Evolutionary conservation across 2,888 invertebrate species (phyloP).

Genomic region (Dryobota labecula): DNA sequence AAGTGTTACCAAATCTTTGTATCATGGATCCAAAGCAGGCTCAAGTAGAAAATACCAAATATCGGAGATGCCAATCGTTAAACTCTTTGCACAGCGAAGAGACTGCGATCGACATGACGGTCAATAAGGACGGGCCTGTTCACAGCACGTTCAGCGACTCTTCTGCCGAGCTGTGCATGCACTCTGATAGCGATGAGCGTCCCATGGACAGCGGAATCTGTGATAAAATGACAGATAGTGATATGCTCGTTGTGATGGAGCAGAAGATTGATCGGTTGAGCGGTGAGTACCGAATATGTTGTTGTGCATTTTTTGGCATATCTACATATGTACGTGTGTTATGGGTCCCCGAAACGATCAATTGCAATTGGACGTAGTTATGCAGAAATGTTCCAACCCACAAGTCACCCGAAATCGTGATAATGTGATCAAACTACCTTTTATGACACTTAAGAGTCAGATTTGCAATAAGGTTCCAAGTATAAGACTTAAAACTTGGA

Average conservation of each 20-base stretch:
- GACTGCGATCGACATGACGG: constrained; percentile 18
- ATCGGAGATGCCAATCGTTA: constrained; percentile 47
- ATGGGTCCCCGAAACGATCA: too few relatives aligned
- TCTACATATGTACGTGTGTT: too few relatives aligned
- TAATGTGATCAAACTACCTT: too few relatives aligned
- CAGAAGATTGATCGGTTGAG: constrained; percentile 79
- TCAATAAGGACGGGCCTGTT: constrained; percentile 27
- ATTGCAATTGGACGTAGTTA: too few relatives aligned
- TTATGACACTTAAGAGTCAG: too few relatives aligned
- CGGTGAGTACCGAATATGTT: constrained; percentile 68
- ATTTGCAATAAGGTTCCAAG: too few relatives aligned
- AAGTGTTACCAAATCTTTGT: background rate
- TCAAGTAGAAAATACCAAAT: background rate
- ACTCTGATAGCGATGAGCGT: constrained; percentile 67
- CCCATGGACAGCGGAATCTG: constrained; percentile 69
- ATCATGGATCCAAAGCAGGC: constrained; percentile 45
- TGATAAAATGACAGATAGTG: constrained; percentile 65
- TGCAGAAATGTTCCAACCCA: too few relatives aligned
- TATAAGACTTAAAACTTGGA: too few relatives aligned
- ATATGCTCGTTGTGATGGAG: constrained; percentile 73
- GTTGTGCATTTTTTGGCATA: background rate
- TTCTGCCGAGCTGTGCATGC: constrained; percentile 66
- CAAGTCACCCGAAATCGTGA: too few relatives aligned
- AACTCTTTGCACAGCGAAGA: constrained; percentile 53
- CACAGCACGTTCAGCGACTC: constrained; percentile 69